These are phyloP conservation scores for Haplochromis burtoni DNA, from an alignment of 2,113 vertebrate species.

Conservation along the genomic window DNA sequence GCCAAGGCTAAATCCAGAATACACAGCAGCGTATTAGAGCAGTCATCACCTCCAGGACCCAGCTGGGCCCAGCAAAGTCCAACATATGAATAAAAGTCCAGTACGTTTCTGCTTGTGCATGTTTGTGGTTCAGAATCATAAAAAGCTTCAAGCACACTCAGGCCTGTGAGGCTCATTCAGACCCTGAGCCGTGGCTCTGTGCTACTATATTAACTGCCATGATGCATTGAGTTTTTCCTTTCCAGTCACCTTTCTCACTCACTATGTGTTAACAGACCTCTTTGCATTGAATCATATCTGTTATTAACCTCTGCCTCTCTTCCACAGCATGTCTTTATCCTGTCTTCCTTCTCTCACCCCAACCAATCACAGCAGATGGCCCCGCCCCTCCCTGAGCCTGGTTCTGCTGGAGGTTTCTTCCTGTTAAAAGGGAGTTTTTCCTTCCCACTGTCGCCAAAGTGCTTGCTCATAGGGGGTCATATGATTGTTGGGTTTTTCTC, in stretches of 20 bases:
- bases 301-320: neutral
- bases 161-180: neutral
- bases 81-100: neutral
- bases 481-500: neutral
- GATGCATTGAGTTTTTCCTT: rapidly evolving
- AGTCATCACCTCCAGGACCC: neutral
- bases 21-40: neutral
- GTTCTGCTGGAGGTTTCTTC: neutral
- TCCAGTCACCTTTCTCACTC: rapidly evolving
- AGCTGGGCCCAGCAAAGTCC: neutral
- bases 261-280: rapidly evolving
- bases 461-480: neutral
- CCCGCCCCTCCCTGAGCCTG: neutral
- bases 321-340: neutral
- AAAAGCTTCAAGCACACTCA: neutral
- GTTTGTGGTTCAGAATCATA: neutral
- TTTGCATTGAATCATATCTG: rapidly evolving
- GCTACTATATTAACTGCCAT: neutral
- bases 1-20: neutral
- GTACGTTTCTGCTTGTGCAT: rapidly evolving
- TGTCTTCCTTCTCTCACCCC: neutral
- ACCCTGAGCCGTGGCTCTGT: neutral
- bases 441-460: rapidly evolving
- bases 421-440: neutral
- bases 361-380: neutral